Conservation (phyloP, 2,888 invertebrate species). For the Cryptus viduatorius region DNA sequence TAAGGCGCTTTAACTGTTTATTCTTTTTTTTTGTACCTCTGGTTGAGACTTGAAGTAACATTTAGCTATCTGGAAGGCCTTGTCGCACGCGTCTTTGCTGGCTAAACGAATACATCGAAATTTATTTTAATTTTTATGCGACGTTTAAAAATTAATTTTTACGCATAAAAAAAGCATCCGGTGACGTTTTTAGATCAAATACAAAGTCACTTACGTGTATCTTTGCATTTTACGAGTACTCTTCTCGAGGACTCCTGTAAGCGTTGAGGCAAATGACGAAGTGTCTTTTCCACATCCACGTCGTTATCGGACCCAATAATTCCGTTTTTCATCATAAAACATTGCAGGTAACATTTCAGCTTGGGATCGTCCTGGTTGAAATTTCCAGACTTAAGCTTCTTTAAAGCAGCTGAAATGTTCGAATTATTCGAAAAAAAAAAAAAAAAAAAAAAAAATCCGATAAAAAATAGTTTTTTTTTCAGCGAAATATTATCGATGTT, state of each 20-base stretch:
- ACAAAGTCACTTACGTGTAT: conserved; percentile 72
- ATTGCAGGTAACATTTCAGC: conserved; percentile 80
- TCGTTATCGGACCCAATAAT: conserved; percentile 74
- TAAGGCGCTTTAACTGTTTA: conserved; percentile 14
- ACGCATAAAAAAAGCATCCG: too few relatives aligned
- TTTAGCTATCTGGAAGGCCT: conserved; percentile 77
- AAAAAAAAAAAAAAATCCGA: too few relatives aligned
- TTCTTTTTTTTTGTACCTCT: conserved; percentile 71
- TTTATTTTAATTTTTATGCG: too few relatives aligned
- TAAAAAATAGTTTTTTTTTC: too few relatives aligned
- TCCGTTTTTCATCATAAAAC: conserved; percentile 78
- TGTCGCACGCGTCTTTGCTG: conserved; percentile 77
- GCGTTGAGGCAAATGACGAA: conserved; percentile 75
- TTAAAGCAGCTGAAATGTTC: conserved; percentile 74
- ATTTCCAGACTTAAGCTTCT: conserved; percentile 75
- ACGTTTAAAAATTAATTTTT: too few relatives aligned
- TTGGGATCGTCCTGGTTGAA: conserved; percentile 75
- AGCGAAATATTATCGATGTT: too few relatives aligned
- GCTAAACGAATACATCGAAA: conserved; percentile 68
- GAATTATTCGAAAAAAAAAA: background rate
- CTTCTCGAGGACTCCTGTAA: conserved; percentile 74
- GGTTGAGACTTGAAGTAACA: conserved; percentile 78
- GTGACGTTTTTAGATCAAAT: too few relatives aligned
- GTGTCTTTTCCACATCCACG: conserved; percentile 75
- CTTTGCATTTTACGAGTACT: conserved; percentile 75